Evolutionary conservation across 2,797 vertebrate species (phyloP).

Genomic region (Gallirallus australis): DNA sequence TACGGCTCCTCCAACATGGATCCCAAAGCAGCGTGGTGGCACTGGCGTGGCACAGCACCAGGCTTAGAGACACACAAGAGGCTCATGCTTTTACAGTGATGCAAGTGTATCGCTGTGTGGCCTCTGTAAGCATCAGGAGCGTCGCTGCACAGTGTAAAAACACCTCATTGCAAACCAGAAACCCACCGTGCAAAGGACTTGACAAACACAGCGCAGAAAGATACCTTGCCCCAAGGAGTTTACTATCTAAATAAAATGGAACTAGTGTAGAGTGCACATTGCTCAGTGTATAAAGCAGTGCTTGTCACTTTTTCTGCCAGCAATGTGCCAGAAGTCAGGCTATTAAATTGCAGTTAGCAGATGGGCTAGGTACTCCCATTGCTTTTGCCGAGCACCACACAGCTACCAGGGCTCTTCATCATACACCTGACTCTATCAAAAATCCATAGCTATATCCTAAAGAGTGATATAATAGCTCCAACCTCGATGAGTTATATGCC

Average conservation of each 20-base stretch:
- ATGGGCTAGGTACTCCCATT: constrained; percentile 41
- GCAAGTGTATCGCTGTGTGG: neutral
- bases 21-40: rapidly evolving
- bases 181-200: neutral
- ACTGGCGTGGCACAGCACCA: neutral
- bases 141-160: neutral
- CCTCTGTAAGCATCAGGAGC: neutral
- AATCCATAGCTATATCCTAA: constrained; percentile 20
- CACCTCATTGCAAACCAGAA: neutral
- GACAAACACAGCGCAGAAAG: constrained; percentile 10
- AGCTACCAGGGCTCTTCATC: constrained; percentile 8
- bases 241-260: constrained; percentile 63
- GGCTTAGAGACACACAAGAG: rapidly evolving
- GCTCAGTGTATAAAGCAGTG: constrained; percentile 30
- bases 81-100: neutral
- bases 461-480: neutral
- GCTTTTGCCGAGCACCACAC: neutral
- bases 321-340: constrained; percentile 49
- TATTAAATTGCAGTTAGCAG: constrained; percentile 54
- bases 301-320: constrained; percentile 46
- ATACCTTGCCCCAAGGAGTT: constrained; percentile 63
- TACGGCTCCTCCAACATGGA: neutral
- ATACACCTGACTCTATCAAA: constrained; percentile 28
- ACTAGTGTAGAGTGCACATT: constrained; percentile 34
- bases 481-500: constrained; percentile 32